phyloP scores from a whole-genome alignment of 2,888 invertebrate genomes.

The Pterobdella sp. region DNA sequence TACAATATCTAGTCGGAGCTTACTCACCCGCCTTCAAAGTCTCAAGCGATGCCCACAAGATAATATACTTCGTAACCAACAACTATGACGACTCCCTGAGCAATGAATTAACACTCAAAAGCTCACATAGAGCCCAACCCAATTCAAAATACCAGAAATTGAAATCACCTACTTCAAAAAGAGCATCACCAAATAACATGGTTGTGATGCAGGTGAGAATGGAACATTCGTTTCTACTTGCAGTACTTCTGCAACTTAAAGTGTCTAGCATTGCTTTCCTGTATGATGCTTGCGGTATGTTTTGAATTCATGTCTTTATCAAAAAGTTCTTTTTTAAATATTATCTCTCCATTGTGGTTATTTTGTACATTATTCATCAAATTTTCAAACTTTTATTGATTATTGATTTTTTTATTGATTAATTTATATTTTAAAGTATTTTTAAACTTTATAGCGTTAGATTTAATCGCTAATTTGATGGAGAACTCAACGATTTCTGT shows the following conservation, averaged over 20 bases:
- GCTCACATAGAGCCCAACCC: neutral
- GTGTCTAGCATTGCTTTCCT: neutral
- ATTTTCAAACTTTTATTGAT: too few relatives aligned
- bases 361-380: too few relatives aligned
- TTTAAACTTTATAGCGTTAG: neutral
- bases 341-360: too few relatives aligned
- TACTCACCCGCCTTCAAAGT: neutral
- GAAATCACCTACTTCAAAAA: neutral
- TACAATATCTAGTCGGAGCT: neutral
- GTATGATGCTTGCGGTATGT: too few relatives aligned
- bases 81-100: neutral
- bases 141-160: neutral
- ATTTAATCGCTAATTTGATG: neutral
- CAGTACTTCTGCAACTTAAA: neutral
- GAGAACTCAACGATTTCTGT: neutral
- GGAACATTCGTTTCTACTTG: neutral
- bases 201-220: neutral
- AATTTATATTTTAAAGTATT: neutral
- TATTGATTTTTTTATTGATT: neutral
- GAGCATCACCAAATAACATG: neutral
- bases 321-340: too few relatives aligned
- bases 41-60: neutral
- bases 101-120: neutral
- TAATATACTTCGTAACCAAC: constrained; percentile 4
- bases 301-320: too few relatives aligned